phyloP scores from a whole-genome alignment of 2,113 vertebrate genomes.

The Pimephales promelas region DNA sequence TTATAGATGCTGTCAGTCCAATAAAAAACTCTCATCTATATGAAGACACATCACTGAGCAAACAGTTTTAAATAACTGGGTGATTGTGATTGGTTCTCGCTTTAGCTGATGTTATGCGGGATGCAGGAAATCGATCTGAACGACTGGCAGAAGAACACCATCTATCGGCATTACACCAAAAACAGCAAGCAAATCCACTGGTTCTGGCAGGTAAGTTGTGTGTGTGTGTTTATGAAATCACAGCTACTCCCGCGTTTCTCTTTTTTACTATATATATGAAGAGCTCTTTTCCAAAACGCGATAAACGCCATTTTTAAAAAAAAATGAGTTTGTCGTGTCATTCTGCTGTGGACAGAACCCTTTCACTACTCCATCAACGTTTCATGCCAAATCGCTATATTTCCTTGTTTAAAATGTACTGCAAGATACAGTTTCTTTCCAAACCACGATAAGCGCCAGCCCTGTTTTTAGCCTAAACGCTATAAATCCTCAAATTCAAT shows the following conservation, averaged over 20 bases:
- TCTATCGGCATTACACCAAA: slow-evolving; percentile 97
- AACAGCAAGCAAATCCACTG: slow-evolving; percentile 99
- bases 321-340: too few relatives aligned
- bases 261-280: slow-evolving; percentile 25
- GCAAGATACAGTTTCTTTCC: too few relatives aligned
- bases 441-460: too few relatives aligned
- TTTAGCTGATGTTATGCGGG: slow-evolving; percentile 95
- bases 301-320: too few relatives aligned
- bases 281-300: too few relatives aligned
- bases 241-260: not conserved
- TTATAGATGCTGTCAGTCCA: not conserved
- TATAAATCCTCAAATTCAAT: too few relatives aligned
- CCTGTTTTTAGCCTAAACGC: too few relatives aligned
- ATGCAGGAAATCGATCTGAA: slow-evolving; percentile 97
- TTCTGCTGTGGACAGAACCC: too few relatives aligned
- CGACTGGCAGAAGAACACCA: slow-evolving; percentile 97
- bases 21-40: not conserved
- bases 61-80: not conserved
- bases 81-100: not conserved
- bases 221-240: not conserved
- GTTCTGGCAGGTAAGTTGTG: slow-evolving; percentile 90
- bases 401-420: too few relatives aligned
- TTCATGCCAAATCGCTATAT: too few relatives aligned
- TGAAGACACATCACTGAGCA: not conserved
- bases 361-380: too few relatives aligned